Conservation (phyloP, 2,797 vertebrate species). For the Babyrousa celebensis region DNA sequence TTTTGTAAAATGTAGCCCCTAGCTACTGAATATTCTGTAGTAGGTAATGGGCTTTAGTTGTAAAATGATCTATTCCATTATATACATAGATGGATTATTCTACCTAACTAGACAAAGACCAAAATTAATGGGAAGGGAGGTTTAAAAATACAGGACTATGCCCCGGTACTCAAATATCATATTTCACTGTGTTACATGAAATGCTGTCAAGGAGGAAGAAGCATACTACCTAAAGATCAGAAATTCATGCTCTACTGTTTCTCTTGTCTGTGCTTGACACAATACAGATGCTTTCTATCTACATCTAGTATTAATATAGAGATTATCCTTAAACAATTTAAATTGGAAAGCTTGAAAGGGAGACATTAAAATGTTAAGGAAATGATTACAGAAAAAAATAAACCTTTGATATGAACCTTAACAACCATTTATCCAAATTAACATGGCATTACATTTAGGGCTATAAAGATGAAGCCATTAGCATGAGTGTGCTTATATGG, state of each 20-base stretch:
- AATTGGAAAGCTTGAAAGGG: constrained; percentile 1
- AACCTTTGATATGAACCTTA: constrained; percentile 62
- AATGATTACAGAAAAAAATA: constrained; percentile 68
- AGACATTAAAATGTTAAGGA: constrained; percentile 73
- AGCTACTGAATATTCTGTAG: constrained; percentile 34
- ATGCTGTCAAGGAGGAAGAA: constrained; percentile 30
- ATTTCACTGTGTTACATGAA: constrained; percentile 32
- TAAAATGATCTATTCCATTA: constrained; percentile 52
- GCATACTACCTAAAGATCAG: neutral
- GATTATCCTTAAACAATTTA: constrained; percentile 58
- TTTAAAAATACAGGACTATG: constrained; percentile 37
- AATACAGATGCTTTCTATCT: constrained; percentile 47
- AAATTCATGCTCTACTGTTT: constrained; percentile 32
- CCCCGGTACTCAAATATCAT: constrained; percentile 33
- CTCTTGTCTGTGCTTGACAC: constrained; percentile 25
- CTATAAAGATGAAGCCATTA: constrained; percentile 38
- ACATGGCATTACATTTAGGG: constrained; percentile 18
- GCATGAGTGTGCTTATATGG: neutral
- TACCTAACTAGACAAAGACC: neutral
- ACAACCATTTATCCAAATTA: constrained; percentile 70
- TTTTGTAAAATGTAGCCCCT: constrained; percentile 14
- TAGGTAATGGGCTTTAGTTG: neutral
- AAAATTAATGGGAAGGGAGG: constrained; percentile 28
- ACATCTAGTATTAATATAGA: constrained; percentile 9
- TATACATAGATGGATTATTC: neutral